Evolutionary conservation across 2,888 invertebrate genomes (phyloP).

Genomic region (Ctena decussata): DNA sequence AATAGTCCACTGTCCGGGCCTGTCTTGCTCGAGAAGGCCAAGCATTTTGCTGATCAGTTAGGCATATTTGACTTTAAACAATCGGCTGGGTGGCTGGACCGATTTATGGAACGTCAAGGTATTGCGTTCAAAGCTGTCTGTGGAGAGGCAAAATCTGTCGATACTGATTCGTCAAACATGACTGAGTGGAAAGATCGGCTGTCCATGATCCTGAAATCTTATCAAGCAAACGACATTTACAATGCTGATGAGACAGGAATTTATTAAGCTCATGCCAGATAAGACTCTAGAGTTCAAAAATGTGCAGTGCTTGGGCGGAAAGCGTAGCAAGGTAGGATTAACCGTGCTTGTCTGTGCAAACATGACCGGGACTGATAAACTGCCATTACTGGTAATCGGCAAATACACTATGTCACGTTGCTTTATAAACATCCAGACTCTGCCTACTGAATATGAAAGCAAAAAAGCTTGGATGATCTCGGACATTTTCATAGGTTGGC

Average conservation of each 20-base stretch:
- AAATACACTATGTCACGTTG: conserved; percentile 59
- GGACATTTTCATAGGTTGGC: conserved; percentile 63
- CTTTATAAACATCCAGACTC: conserved; percentile 54
- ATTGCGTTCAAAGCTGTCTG: no score
- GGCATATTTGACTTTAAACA: no score
- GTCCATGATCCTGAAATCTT: background rate
- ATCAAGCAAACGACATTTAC: background rate
- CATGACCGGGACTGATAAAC: conserved; percentile 57
- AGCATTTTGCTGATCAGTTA: background rate
- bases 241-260: conserved; percentile 65
- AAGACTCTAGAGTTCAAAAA: conserved; percentile 57
- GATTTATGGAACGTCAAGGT: no score
- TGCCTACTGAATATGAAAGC: conserved; percentile 48
- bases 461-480: conserved; percentile 70
- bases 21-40: background rate
- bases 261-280: conserved; percentile 57
- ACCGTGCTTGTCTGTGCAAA: conserved; percentile 9
- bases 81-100: no score
- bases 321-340: conserved; percentile 57
- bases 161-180: background rate
- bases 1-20: conserved; percentile 39
- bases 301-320: conserved; percentile 62
- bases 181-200: background rate
- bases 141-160: background rate
- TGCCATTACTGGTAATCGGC: conserved; percentile 62